phyloP scores from a whole-genome alignment of 2,888 invertebrate species.

The Acanthococcus lagerstroemiae region DNA sequence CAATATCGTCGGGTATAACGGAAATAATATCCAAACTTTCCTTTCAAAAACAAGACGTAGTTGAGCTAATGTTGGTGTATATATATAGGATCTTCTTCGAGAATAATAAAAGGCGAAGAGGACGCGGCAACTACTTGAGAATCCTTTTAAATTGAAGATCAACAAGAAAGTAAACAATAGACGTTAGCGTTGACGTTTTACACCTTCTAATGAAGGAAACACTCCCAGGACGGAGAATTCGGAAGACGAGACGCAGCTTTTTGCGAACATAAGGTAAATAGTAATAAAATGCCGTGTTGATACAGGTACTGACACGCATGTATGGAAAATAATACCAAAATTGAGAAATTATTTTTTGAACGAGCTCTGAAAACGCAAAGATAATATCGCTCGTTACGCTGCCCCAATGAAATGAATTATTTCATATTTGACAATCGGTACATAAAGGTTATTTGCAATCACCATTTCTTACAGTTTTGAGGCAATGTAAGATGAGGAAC shows the following conservation, averaged over 20 bases:
- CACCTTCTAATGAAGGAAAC: constrained; percentile 26
- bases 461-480: too few species aligned
- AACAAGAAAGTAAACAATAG: constrained; percentile 28
- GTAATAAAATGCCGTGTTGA: constrained; percentile 22
- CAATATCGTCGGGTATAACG: constrained; percentile 8
- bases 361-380: too few species aligned
- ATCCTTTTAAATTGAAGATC: constrained; percentile 30
- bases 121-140: constrained; percentile 19
- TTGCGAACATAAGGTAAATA: constrained; percentile 20
- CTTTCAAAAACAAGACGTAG: constrained; percentile 11
- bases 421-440: too few species aligned
- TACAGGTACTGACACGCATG: too few species aligned
- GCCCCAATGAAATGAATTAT: too few species aligned
- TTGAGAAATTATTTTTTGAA: too few species aligned
- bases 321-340: too few species aligned
- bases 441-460: too few species aligned
- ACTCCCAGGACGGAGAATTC: too few species aligned
- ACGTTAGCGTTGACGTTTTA: constrained; percentile 26
- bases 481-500: too few species aligned
- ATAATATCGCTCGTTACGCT: too few species aligned
- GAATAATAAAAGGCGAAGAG: constrained; percentile 8
- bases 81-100: constrained; percentile 13
- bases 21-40: constrained; percentile 31
- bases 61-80: not conserved
- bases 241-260: too few species aligned